A percentile compares a stretch with the other conserved stretches of the same genome.
phyloP scores from a whole-genome alignment of 2,113 vertebrate genomes.

The Barnardius zonarius region DNA sequence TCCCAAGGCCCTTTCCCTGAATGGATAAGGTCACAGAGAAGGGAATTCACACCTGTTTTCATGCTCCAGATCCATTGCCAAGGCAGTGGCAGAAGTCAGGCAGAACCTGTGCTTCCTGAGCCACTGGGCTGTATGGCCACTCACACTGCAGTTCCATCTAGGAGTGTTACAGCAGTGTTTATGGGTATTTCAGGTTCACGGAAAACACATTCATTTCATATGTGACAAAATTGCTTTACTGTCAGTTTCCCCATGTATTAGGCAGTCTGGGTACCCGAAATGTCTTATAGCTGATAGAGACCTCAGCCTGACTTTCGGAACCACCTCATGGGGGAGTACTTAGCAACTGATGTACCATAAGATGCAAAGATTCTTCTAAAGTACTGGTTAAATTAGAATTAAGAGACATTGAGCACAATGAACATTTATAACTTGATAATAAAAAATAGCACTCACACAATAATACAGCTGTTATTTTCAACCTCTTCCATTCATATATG shows the following conservation, averaged over 20 bases:
- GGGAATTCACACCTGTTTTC: not conserved
- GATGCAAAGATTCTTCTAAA: not conserved
- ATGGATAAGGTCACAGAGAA: not conserved
- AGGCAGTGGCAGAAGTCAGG: not conserved
- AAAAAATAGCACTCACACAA: not conserved
- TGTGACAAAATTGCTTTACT: not conserved
- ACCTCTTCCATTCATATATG: not conserved
- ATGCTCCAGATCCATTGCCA: fast-evolving
- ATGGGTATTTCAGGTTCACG: not conserved
- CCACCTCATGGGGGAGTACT: not conserved
- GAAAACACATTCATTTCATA: not conserved
- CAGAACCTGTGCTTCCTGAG: fast-evolving
- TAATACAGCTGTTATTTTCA: not conserved
- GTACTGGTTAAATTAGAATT: not conserved
- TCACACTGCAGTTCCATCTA: not conserved
- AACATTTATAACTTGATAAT: not conserved
- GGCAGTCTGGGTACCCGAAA: not conserved
- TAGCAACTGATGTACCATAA: not conserved
- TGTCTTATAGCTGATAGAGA: not conserved
- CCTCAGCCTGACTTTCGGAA: not conserved
- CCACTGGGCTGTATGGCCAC: too few relatives aligned
- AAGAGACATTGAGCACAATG: not conserved
- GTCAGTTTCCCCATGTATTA: not conserved
- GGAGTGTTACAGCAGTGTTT: not conserved
- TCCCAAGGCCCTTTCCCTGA: not conserved